These are phyloP conservation scores for Caenorhabditis sp. DNA, from an alignment of 2,888 invertebrate species.

Conservation along the genomic window DNA sequence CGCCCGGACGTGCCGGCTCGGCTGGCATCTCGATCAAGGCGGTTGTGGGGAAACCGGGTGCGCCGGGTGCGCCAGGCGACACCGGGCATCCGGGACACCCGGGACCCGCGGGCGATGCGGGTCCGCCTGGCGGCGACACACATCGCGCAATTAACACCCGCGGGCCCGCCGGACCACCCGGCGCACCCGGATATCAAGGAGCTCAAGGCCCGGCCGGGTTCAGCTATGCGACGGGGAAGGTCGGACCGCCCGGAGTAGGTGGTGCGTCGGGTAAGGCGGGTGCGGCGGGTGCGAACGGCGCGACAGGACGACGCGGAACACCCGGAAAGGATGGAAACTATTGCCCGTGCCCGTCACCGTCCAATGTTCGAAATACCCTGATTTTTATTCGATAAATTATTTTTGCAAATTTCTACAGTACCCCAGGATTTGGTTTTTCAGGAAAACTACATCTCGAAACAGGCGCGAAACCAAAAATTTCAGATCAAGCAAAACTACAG, in stretches of 20 bases:
- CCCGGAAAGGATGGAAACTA: slow-evolving; percentile 32
- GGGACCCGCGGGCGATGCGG: slow-evolving; percentile 20
- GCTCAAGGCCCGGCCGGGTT: slow-evolving; percentile 34
- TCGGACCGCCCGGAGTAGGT: slow-evolving; percentile 15
- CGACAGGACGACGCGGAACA: slow-evolving; percentile 14
- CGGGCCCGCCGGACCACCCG: slow-evolving; percentile 31
- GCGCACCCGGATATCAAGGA: slow-evolving; percentile 34
- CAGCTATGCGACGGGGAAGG: slow-evolving; percentile 16
- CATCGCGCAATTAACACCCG: slow-evolving; percentile 8
- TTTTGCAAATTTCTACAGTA: too few relatives aligned
- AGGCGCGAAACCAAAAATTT: too few relatives aligned
- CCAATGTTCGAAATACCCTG: background rate
- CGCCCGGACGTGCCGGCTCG: slow-evolving; percentile 10
- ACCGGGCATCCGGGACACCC: slow-evolving; percentile 26
- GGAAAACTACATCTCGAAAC: too few relatives aligned
- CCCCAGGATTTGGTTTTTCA: too few relatives aligned
- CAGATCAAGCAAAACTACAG: too few relatives aligned
- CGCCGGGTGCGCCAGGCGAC: slow-evolving; percentile 11
- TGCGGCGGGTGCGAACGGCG: slow-evolving; percentile 21
- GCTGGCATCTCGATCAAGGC: slow-evolving; percentile 23
- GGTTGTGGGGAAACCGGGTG: slow-evolving; percentile 12
- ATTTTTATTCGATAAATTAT: background rate
- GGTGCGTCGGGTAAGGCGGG: slow-evolving; percentile 19
- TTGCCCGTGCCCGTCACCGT: slow-evolving; percentile 21
- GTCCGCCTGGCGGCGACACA: slow-evolving; percentile 18